Evolutionary conservation across 2,888 invertebrate genomes (phyloP), one percentile per base, ranked within the genome.

Genomic region (Amphipoea oculea): DNA sequence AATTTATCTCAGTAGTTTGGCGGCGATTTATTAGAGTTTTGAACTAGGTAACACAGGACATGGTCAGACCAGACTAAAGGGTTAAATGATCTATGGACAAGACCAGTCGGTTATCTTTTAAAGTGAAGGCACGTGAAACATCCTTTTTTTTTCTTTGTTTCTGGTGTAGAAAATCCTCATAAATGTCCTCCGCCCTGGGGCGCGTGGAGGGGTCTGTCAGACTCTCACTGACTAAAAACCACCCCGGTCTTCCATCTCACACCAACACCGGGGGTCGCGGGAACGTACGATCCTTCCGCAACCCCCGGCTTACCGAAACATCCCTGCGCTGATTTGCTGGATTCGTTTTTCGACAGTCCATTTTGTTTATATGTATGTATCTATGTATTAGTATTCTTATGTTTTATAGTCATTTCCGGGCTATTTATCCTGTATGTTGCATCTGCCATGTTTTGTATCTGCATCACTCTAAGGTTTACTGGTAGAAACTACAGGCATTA

Each of bases 1-100:
- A 86, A 77, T 86, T 82, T 86, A 74, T 74, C 66, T 67, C 80
- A 68, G 73, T 72, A 29, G 42, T 6, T 77, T 65, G 12, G 17
- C 3, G 6, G 71, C 51, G 83, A 73, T 82, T 73, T 84, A 79
- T 79, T 42, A 6, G 2, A 2, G 17, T 36, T 63, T 14, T 17
- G 14, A 60, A 70, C n/a, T 79, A 60, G 45, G 36, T 69, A 29
- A 51, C 51, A 54, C 17, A 29, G 6, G n/a, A 60, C n/a, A n/a
- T n/a, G 12, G 23, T 23, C 23, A 51, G 17, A 17, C 42, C 42
- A 42, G 29, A 29, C 29, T 29, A 29, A 29, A 29, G 1, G 29
- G 29, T 29, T 29, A 29, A 29, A 29, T 29, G 29, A 0, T 29
- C 29, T 29, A 1, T 29, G 29, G 51, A 17, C 42, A 9, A 42